phyloP scores from a whole-genome alignment of 2,888 invertebrate genomes.

The Hydriomena furcata region DNA sequence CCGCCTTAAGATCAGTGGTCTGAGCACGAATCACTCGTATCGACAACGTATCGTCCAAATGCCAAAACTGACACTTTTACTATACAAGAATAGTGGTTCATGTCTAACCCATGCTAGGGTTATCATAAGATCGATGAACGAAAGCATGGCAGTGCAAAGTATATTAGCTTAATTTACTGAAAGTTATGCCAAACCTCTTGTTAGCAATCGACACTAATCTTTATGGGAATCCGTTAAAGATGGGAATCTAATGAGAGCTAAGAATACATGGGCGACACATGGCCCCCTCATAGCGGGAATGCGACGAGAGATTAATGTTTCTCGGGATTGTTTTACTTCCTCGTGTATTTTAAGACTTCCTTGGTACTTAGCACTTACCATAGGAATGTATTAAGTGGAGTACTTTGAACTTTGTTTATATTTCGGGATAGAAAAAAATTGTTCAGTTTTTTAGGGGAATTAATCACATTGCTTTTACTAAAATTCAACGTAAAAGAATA shows the following conservation, averaged over 20 bases:
- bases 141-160: no score
- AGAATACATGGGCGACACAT: slow-evolving; percentile 29
- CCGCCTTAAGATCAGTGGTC: no score
- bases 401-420: slow-evolving; percentile 10
- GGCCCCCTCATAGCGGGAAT: slow-evolving; percentile 27
- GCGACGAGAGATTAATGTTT: slow-evolving; percentile 32
- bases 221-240: slow-evolving; percentile 17
- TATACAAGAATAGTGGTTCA: no score
- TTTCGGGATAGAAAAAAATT: no score
- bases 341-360: slow-evolving; percentile 26
- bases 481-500: no score
- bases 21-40: no score
- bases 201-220: slow-evolving; percentile 5
- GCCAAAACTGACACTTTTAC: no score
- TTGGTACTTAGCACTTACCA: background rate
- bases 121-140: no score
- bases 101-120: no score
- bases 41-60: no score
- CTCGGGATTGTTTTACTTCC: slow-evolving; percentile 29
- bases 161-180: no score
- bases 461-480: no score
- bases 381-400: background rate
- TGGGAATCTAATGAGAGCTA: slow-evolving; percentile 31
- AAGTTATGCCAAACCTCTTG: background rate
- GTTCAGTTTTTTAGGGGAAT: background rate